Conservation (phyloP, 1,140 invertebrate genomes). For the Penaeus japonicus region DNA sequence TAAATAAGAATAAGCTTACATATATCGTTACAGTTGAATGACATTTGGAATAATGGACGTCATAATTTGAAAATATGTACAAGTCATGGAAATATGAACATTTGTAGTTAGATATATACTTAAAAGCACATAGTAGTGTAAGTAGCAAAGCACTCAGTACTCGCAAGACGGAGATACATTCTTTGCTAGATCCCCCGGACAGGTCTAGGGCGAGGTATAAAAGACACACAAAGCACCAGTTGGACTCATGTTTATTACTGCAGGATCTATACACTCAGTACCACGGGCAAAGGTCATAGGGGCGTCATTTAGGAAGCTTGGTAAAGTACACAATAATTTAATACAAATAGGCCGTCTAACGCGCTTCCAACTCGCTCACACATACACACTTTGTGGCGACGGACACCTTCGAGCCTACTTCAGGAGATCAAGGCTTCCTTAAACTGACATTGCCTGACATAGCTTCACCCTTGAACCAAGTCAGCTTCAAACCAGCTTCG, state of each 20-base stretch:
- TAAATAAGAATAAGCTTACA: too few species aligned
- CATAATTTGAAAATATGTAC: too few species aligned
- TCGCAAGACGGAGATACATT: too few species aligned
- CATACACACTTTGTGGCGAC: background rate
- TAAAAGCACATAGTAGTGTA: background rate
- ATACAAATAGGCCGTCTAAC: conserved; percentile 14
- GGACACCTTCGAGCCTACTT: background rate
- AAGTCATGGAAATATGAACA: background rate
- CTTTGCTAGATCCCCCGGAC: too few species aligned
- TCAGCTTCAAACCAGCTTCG: conserved; percentile 38
- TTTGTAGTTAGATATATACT: background rate
- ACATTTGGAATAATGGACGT: too few species aligned
- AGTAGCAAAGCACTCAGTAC: background rate
- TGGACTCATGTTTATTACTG: conserved; percentile 51
- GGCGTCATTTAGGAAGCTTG: conserved; percentile 51
- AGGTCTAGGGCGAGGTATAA: background rate
- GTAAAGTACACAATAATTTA: conserved; percentile 41
- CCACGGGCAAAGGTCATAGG: conserved; percentile 50
- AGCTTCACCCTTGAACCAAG: conserved; percentile 52
- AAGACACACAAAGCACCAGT: background rate
- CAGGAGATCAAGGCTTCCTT: conserved; percentile 25
- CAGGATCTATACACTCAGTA: conserved; percentile 52
- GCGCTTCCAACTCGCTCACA: background rate
- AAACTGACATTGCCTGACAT: conserved; percentile 40
- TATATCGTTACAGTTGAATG: too few species aligned